These are phyloP conservation scores for Apocheima hispidaria DNA, from an alignment of 2,888 invertebrate genomes.

Conservation along the genomic window DNA sequence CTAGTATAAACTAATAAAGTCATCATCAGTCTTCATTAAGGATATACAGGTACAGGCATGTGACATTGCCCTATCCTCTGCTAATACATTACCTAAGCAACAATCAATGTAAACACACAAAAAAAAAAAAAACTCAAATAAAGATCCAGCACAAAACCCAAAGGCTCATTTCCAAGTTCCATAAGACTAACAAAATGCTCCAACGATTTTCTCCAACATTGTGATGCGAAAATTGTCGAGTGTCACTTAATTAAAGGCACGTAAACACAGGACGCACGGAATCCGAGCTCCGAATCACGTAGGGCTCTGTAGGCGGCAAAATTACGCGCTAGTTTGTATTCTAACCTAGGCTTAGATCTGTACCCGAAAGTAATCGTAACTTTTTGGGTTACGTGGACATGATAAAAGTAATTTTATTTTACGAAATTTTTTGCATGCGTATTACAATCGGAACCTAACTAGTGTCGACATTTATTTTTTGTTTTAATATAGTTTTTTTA, in stretches of 20 bases:
- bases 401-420: constrained; percentile 10
- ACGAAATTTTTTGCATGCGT: neutral
- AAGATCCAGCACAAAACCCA: neutral
- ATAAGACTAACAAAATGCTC: constrained; percentile 13
- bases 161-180: constrained; percentile 9
- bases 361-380: constrained; percentile 11
- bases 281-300: constrained; percentile 43
- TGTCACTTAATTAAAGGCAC: constrained; percentile 47
- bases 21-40: too few relatives aligned
- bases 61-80: neutral
- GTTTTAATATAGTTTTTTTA: too few relatives aligned
- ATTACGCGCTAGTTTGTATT: constrained; percentile 41
- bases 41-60: too few relatives aligned
- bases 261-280: constrained; percentile 48
- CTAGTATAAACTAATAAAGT: too few relatives aligned
- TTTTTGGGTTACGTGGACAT: constrained; percentile 17
- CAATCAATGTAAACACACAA: neutral
- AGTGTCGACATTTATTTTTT: constrained; percentile 2
- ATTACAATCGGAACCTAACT: neutral
- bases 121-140: constrained; percentile 1
- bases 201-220: constrained; percentile 25
- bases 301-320: constrained; percentile 35
- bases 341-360: constrained; percentile 25
- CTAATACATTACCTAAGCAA: too few relatives aligned
- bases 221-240: constrained; percentile 46